phyloP scores from a whole-genome alignment of 2,113 vertebrate species.

The Coracopsis vasa region DNA sequence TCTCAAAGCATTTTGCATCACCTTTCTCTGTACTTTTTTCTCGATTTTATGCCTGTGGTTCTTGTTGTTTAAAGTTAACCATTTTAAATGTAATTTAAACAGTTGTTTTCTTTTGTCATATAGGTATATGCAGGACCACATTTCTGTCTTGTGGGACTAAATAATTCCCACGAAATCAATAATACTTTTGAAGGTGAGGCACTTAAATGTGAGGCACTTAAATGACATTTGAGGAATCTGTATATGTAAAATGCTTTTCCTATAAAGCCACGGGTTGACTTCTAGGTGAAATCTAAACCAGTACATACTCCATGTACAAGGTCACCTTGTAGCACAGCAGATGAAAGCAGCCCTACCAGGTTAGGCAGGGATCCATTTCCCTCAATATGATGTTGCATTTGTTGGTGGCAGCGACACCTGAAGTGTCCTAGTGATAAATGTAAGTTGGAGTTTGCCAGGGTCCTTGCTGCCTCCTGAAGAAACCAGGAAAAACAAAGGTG shows the following conservation, averaged over 20 bases:
- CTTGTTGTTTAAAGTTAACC: neutral
- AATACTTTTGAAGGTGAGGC: neutral
- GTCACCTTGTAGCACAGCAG: neutral
- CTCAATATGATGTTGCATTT: neutral
- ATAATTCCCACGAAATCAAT: neutral
- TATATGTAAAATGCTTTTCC: neutral
- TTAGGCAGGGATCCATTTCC: neutral
- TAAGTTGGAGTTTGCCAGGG: neutral
- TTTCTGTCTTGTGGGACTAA: neutral
- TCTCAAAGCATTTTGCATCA: neutral
- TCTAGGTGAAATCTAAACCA: neutral
- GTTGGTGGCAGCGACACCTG: neutral
- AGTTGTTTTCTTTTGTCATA: neutral
- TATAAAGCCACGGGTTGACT: neutral
- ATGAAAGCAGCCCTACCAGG: neutral
- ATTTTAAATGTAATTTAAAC: neutral
- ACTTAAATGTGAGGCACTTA: neutral
- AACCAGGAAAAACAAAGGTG: neutral
- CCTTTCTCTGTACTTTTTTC: neutral
- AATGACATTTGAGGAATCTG: neutral
- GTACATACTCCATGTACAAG: fast-evolving
- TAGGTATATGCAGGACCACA: neutral
- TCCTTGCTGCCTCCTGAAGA: neutral
- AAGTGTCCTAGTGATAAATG: neutral
- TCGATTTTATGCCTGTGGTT: neutral